These are phyloP conservation scores for Phrynocephalus forsythii DNA, from an alignment of 2,797 vertebrate genomes.

Conservation along the genomic window DNA sequence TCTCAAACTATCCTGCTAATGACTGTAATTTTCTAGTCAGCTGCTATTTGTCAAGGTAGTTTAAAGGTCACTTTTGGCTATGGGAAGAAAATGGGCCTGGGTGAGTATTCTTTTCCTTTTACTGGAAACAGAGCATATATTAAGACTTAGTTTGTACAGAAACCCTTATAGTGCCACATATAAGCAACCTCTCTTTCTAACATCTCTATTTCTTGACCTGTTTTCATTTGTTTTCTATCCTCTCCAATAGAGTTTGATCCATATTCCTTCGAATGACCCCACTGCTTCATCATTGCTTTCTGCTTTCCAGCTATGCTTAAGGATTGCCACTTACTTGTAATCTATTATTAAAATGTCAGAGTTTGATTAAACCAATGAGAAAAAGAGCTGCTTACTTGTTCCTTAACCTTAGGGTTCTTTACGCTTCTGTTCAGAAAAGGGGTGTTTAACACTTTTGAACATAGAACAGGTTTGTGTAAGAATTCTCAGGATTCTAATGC, in stretches of 20 bases:
- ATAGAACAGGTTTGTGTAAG: background rate
- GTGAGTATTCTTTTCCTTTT: slow-evolving; percentile 52
- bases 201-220: slow-evolving; percentile 35
- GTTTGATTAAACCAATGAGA: slow-evolving; percentile 6
- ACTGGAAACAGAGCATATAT: slow-evolving; percentile 53
- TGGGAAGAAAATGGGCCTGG: slow-evolving; percentile 59
- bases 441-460: background rate
- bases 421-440: background rate
- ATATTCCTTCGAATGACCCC: background rate
- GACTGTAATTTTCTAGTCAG: slow-evolving; percentile 83
- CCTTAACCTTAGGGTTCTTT: background rate
- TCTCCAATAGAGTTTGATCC: slow-evolving; percentile 31
- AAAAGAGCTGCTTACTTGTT: slow-evolving; percentile 11
- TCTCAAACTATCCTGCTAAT: slow-evolving; percentile 79
- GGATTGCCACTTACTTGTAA: slow-evolving; percentile 23
- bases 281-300: slow-evolving; percentile 45
- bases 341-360: slow-evolving; percentile 36
- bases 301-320: slow-evolving; percentile 10
- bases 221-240: slow-evolving; percentile 42
- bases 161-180: slow-evolving; percentile 28
- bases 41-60: slow-evolving; percentile 83
- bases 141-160: slow-evolving; percentile 59
- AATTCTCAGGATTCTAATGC: slow-evolving; percentile 5
- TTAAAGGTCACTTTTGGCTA: slow-evolving; percentile 80
- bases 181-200: slow-evolving; percentile 28